Base-by-base conservation (phyloP, 1,140 invertebrate species). In the Papilio machaon region DNA sequence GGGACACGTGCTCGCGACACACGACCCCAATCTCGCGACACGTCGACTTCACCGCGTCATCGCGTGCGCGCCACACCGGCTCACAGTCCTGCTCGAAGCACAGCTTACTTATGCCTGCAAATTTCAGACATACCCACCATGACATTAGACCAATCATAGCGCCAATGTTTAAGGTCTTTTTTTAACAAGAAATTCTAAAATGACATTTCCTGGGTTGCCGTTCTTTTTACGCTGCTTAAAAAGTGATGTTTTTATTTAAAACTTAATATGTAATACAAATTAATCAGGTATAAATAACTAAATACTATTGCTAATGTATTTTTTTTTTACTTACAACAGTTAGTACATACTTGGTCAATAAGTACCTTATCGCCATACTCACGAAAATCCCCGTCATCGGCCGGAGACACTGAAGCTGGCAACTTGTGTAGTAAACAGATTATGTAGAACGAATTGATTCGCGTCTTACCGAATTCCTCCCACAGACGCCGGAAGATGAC, bases 1-100 rank as follows among this genome's bases (percentile, higher is more conserved):
- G 97, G 0, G 97, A 97, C 2, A 97, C 95, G 86, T 95, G 95
- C 83, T 96, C 96, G 23, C 95, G 91, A 35, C 95, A 95, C 78
- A 95, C 87, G 2, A 97, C 95, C 60, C 94, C 95, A 38, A 95
- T 89, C 79, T 96, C 93, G 1, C 90, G 83, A 83, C 97, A 97
- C 8, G 96, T 87, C 17, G 89, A 81, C 79, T 95, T 96, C 0
- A 97, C 95, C 7, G 88, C 83, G n/a, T 95, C 92, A 90, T 97
- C 97, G 47, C 97, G 92, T 2, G 92, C 85, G 2, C 95, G 95
- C 96, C 97, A 97, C 73, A 97, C 96, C 0, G 97, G 96, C 90
- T 97, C 97, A 85, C 96, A 96, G 87, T 97, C 97, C 91, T 96
- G 96, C 87, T 97, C 97, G 90, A 96, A 97, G 85, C 94, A 96